Percentiles rank a stretch among this genome's conserved stretches.
phyloP scores from a whole-genome alignment of 2,888 invertebrate species.

The Diadromus collaris region DNA sequence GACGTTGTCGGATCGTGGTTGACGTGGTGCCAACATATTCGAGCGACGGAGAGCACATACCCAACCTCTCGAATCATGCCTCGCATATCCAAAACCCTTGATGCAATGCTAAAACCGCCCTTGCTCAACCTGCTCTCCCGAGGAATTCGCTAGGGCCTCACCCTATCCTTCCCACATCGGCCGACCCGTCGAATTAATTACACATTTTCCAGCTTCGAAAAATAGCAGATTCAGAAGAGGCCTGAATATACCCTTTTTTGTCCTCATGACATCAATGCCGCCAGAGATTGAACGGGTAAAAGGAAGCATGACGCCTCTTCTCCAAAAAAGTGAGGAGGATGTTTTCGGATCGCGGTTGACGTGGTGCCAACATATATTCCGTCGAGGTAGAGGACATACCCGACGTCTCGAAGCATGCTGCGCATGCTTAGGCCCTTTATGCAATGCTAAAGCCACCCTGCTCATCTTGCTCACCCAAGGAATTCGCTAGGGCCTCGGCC shows the following conservation, averaged over 20 bases:
- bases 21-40: too few species aligned
- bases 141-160: conserved; percentile 24
- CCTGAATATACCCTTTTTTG: too few species aligned
- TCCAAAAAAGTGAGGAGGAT: too few species aligned
- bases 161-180: background rate
- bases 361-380: too few species aligned
- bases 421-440: conserved; percentile 29
- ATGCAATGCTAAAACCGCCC: conserved; percentile 50
- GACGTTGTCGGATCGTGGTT: too few species aligned
- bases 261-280: too few species aligned
- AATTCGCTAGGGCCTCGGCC: conserved; percentile 22
- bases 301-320: too few species aligned
- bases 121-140: background rate
- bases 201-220: too few species aligned
- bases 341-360: too few species aligned
- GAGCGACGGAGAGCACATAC: background rate
- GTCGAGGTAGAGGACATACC: background rate
- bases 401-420: background rate
- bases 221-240: too few species aligned
- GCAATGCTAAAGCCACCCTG: conserved; percentile 49
- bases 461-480: conserved; percentile 7
- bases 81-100: conserved; percentile 24
- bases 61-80: background rate
- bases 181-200: too few species aligned
- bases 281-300: too few species aligned